Evolutionary conservation across 2,797 vertebrate genomes (phyloP).

Genomic region (Naso thynnoides): DNA sequence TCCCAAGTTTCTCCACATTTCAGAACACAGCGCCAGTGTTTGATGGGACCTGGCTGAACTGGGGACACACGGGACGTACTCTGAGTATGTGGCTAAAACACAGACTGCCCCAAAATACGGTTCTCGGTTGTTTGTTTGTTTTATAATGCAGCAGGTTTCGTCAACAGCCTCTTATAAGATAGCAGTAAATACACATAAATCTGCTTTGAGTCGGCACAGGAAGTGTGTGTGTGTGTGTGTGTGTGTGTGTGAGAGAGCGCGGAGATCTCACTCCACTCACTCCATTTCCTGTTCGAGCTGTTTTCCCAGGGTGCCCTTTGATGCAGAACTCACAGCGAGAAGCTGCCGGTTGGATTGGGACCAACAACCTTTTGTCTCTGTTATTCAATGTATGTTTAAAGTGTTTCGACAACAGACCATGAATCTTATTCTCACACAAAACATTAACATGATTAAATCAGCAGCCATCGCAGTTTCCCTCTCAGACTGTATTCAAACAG

Average conservation of each 20-base stretch:
- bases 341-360: conserved; percentile 8
- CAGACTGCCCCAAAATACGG: conserved; percentile 19
- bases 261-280: conserved; percentile 69
- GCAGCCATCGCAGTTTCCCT: not conserved
- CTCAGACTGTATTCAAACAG: not conserved
- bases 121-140: not conserved
- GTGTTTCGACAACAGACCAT: not conserved
- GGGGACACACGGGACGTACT: conserved; percentile 1
- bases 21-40: not conserved
- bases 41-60: conserved; percentile 4
- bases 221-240: conserved; percentile 46
- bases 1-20: conserved; percentile 12
- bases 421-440: conserved; percentile 6
- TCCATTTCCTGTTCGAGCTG: conserved; percentile 74
- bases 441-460: not conserved
- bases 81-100: not conserved
- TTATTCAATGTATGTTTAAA: conserved; percentile 9
- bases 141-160: conserved; percentile 2
- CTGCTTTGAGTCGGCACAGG: conserved; percentile 63
- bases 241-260: conserved; percentile 12
- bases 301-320: conserved; percentile 61
- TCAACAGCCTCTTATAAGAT: conserved; percentile 4
- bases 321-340: conserved; percentile 44
- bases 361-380: conserved; percentile 24
- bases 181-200: conserved; percentile 61